Evolutionary conservation across 2,113 vertebrate genomes (phyloP), one percentile per base, ranked within the genome.

Genomic region (Neotoma lepida): DNA sequence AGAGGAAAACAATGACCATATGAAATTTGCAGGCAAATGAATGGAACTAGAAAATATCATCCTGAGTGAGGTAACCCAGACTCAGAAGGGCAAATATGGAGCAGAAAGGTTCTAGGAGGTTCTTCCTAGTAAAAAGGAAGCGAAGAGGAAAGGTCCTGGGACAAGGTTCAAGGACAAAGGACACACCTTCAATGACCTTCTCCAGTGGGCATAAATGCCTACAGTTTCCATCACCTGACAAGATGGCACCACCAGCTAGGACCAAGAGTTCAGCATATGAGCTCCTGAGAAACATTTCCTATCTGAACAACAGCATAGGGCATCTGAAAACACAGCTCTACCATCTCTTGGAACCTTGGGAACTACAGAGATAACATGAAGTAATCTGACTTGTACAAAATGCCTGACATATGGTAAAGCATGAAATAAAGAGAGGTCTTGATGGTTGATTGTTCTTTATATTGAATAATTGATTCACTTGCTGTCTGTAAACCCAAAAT

Each of bases 341-440:
- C 15, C 61, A 4, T n/a, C 0, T 30, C 5, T 15, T 4, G 3
- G 74, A 24, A 33, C 61, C 68, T 33, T 22, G 28, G 35, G 10
- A 2, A 6, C 13, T 39, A n/a, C 18, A 0, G 0, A 4, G 22
- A 28, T n/a, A 64, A 28, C 30, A 4, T 20, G 9, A 18, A 6
- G 9, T 9, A 14, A 26, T 33, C 22, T 8, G 20, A 0, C 1
- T n/a, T 63, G 14, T 18, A 33, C 35, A 9, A 28, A 9, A 4
- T 18, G n/a, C 35, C 68, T 51, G 66, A 15, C 24, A 24, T 6
- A 4, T 1, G 28, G 22, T 22, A 61, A 86, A 82, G 26, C 22
- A 28, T 30, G 76, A 41, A 17, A 61, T 63, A 61, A 93, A 41
- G 71, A 61, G 44, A 30, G 33, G 12, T 39, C 28, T 30, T 7